Percentiles rank a stretch among this genome's conserved stretches.
Evolutionary conservation across 2,797 vertebrate species (phyloP).

Genomic region (Ctenopoma kingsleyae): DNA sequence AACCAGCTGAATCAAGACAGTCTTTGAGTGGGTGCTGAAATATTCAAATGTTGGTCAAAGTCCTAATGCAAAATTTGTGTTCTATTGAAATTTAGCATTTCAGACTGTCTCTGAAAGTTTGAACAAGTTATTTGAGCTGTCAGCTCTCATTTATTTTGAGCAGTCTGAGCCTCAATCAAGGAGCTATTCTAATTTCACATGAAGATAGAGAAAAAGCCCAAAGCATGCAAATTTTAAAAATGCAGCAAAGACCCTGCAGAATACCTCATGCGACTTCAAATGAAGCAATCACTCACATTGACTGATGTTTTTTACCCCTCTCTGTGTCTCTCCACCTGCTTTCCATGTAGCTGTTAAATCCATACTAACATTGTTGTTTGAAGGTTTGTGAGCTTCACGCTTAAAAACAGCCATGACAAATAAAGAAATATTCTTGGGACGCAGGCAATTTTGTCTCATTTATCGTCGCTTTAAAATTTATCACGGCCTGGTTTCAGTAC

Average conservation of each 20-base stretch:
- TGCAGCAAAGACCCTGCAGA: constrained; percentile 13
- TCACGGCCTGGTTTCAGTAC: constrained; percentile 31
- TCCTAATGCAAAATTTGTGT: constrained; percentile 67
- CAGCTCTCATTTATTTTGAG: constrained; percentile 64
- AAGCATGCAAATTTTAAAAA: constrained; percentile 55
- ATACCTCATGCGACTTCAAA: constrained; percentile 57
- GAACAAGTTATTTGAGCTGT: constrained; percentile 58
- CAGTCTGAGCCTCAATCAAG: constrained; percentile 50
- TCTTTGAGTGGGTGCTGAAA: constrained; percentile 45
- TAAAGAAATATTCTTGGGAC: constrained; percentile 46
- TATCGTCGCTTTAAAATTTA: constrained; percentile 47
- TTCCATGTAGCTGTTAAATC: constrained; percentile 31
- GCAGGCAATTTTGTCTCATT: constrained; percentile 38
- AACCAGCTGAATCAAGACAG: constrained; percentile 10
- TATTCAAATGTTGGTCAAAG: constrained; percentile 64
- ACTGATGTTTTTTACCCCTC: constrained; percentile 21
- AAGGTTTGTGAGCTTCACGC: constrained; percentile 21
- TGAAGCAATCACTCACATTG: constrained; percentile 55
- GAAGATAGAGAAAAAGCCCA: constrained; percentile 32
- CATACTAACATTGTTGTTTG: constrained; percentile 22
- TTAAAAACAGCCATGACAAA: constrained; percentile 48
- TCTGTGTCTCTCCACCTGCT: constrained; percentile 7
- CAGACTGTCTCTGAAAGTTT: constrained; percentile 52
- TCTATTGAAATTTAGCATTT: constrained; percentile 54
- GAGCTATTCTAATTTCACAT: constrained; percentile 53